Percentiles rank a stretch among this genome's conserved stretches.
These are phyloP conservation scores for Peromyscus aztecus DNA, from an alignment of 2,797 vertebrate species.

Conservation along the genomic window DNA sequence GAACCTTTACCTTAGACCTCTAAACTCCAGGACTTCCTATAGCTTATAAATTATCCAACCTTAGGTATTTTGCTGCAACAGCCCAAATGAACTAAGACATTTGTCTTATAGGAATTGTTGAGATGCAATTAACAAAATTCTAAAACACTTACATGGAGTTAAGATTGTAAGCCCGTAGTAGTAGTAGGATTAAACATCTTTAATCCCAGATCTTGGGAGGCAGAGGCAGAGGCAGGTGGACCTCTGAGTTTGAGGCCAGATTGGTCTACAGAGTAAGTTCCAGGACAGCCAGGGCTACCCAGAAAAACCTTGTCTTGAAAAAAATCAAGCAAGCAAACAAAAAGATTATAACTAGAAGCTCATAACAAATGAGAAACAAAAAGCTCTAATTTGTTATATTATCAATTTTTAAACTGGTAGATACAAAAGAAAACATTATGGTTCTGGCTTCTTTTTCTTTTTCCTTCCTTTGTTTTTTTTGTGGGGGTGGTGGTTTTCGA, in stretches of 20 bases:
- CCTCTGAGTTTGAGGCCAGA: neutral
- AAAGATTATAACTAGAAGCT: neutral
- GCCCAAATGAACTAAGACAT: neutral
- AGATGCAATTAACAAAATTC: constrained; percentile 16
- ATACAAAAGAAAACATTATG: neutral
- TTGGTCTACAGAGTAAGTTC: neutral
- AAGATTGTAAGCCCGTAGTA: neutral
- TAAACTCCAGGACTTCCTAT: neutral
- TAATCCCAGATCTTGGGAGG: neutral
- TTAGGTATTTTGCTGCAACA: neutral
- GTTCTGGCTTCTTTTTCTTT: neutral
- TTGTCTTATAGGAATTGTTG: neutral
- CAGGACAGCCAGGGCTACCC: neutral
- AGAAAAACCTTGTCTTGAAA: neutral
- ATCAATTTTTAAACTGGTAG: constrained; percentile 26
- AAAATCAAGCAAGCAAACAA: neutral
- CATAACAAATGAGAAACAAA: constrained; percentile 34
- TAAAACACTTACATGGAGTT: neutral
- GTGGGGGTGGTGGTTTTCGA: too few relatives aligned
- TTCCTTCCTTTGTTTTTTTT: too few relatives aligned
- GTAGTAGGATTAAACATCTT: neutral
- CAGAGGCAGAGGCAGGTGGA: neutral
- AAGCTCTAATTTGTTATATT: neutral
- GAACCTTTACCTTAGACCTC: neutral
- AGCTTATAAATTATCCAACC: neutral